phyloP scores from a whole-genome alignment of 2,888 invertebrate species.

The Drosophila borborema region DNA sequence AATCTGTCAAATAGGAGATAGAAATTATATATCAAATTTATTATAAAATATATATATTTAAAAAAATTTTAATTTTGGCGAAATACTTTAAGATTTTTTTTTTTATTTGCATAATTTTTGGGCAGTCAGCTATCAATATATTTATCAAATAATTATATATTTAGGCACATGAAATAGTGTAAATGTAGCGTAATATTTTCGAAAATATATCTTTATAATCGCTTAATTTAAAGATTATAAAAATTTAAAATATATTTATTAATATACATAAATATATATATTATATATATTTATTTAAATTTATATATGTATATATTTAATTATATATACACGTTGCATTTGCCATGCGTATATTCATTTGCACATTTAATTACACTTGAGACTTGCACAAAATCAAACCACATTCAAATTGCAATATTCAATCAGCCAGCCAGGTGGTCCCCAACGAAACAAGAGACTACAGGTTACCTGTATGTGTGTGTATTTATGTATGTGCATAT shows the following conservation, averaged over 20 bases:
- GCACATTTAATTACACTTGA: constrained; percentile 71
- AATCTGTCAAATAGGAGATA: no score
- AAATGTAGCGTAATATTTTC: no score
- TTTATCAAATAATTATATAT: no score
- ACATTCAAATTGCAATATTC: constrained; percentile 73
- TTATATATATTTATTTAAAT: background rate
- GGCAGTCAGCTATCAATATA: background rate
- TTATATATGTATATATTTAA: constrained; percentile 32
- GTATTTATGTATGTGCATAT: background rate
- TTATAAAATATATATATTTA: no score
- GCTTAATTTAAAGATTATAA: no score
- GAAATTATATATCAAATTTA: no score
- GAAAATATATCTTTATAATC: no score
- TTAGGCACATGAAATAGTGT: no score
- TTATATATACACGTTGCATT: constrained; percentile 45
- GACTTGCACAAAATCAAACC: constrained; percentile 71
- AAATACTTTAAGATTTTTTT: no score
- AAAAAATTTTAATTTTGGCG: no score
- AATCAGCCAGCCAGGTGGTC: constrained; percentile 54
- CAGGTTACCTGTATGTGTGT: constrained; percentile 6
- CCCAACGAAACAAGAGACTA: constrained; percentile 18
- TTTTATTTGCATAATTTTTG: no score
- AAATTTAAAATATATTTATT: no score
- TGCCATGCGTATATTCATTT: constrained; percentile 48
- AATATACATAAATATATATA: background rate